Evolutionary conservation across 2,888 invertebrate genomes (phyloP).

Genomic region (Meteorus colon): DNA sequence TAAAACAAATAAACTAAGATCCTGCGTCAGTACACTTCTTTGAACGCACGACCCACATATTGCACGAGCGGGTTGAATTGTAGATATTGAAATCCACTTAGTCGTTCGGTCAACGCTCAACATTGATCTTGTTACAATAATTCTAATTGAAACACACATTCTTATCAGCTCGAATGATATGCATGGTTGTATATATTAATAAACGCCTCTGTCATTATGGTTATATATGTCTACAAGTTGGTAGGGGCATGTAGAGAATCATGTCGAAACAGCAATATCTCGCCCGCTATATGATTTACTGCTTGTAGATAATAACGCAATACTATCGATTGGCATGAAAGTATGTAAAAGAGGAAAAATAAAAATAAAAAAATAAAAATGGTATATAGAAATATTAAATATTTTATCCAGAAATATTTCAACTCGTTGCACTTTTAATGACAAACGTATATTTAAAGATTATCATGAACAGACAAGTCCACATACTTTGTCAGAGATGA

Average conservation of each 20-base stretch:
- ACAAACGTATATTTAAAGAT: conserved; percentile 12
- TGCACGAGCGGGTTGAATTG: too few species aligned
- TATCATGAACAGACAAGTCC: not conserved
- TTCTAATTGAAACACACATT: conserved; percentile 19
- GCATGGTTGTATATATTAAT: too few species aligned
- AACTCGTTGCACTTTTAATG: too few species aligned
- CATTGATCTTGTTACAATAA: conserved; percentile 37
- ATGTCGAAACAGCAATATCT: conserved; percentile 1
- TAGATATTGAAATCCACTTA: conserved; percentile 15
- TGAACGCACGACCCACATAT: not conserved
- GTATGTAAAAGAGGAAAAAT: too few species aligned
- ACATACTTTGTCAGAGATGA: not conserved
- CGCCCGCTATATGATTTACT: not conserved
- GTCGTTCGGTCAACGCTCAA: conserved; percentile 19
- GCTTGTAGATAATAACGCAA: conserved; percentile 10
- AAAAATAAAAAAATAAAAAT: not conserved
- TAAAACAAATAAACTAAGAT: too few species aligned
- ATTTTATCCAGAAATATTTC: not conserved
- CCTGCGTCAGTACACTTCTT: too few species aligned
- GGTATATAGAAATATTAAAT: not conserved
- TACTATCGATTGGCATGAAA: not conserved
- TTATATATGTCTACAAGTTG: conserved; percentile 1
- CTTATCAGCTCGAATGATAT: conserved; percentile 19
- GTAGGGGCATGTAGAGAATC: not conserved
- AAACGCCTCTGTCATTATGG: too few species aligned